phyloP scores from a whole-genome alignment of 2,888 invertebrate species.

The Tricholauxania praeusta region DNA sequence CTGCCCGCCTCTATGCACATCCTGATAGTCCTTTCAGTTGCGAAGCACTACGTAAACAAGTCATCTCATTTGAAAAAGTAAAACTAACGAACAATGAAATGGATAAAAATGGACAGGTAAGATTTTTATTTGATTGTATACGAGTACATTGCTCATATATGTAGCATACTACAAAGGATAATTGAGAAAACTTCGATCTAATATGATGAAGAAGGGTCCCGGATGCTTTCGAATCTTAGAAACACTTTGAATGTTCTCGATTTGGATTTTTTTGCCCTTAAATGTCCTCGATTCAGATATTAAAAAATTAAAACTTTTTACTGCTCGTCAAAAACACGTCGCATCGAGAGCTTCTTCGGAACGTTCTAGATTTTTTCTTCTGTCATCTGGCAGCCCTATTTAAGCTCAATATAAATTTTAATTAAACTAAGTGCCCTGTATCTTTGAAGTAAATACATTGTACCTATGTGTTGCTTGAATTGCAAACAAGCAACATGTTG shows the following conservation, averaged over 20 bases:
- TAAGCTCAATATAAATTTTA: background rate
- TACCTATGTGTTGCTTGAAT: too few relatives aligned
- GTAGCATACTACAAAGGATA: too few relatives aligned
- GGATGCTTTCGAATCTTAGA: too few relatives aligned
- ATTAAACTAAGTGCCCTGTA: too few relatives aligned
- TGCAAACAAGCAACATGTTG: too few relatives aligned
- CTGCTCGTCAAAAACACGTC: background rate
- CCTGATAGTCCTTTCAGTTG: slow-evolving; percentile 96
- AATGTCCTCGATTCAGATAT: too few relatives aligned
- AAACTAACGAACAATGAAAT: slow-evolving; percentile 98
- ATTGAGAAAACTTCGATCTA: too few relatives aligned
- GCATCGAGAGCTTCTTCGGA: background rate
- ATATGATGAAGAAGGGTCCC: too few relatives aligned
- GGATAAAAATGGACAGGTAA: slow-evolving; percentile 94
- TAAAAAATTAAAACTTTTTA: too few relatives aligned
- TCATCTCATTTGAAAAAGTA: slow-evolving; percentile 97
- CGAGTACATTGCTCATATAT: background rate
- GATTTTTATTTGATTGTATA: slow-evolving; percentile 58
- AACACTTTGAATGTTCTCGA: too few relatives aligned
- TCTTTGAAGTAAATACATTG: too few relatives aligned
- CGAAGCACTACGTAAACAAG: slow-evolving; percentile 95
- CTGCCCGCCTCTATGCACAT: slow-evolving; percentile 92
- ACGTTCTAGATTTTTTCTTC: background rate
- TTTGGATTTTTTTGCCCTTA: too few relatives aligned
- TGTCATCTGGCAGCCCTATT: background rate